Base-by-base conservation (phyloP, 1,140 invertebrate genomes). In the Lucilia cuprina region DNA sequence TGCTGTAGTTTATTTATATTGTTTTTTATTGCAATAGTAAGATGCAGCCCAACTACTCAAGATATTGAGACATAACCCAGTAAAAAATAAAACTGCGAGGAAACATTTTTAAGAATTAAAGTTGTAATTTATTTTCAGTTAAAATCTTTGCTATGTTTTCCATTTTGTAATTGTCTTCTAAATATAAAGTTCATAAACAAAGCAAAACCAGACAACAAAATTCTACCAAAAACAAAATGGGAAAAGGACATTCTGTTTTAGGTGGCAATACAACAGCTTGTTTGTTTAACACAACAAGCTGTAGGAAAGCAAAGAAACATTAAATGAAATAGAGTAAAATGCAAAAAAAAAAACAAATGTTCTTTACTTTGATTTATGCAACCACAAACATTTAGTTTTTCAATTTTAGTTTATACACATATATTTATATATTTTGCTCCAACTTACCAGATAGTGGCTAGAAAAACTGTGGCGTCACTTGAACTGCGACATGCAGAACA, bases 401-500 rank as follows among this genome's bases (percentile, higher is more conserved):
- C 65, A 70, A 21, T 70, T 70, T 25, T 70, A n/a, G 21, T 70
- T 70, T 70, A 10, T 70, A 30, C 3, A 30, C 3, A 2, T 30
- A 30, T 30, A 30, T 70, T 25, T 60, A 5, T 60, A 5, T 60
- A 5, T 60, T 17, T 60, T 60, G 13, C 14, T 60, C 14, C 14
- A 5, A n/a, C 50, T 70, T 2, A n/a, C 7, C 21, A 25, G 65
- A 10, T 70, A 70, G 65, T 21, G 19, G 19, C 8, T 25, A 70
- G 21, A 70, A 70, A 70, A 70, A 70, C 65, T 70, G n/a, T 70
- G 65, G 65, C 65, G 65, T 21, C 65, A 70, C 65, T 70, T 70
- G 65, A 70, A 70, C 65, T 70, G 65, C 65, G 65, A 70, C 65
- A 70, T 70, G 65, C 65, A 70, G 65, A 70, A 70, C 65, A 70